Base-by-base conservation (phyloP, 1,140 invertebrate species). In the Micrasema minimum region DNA sequence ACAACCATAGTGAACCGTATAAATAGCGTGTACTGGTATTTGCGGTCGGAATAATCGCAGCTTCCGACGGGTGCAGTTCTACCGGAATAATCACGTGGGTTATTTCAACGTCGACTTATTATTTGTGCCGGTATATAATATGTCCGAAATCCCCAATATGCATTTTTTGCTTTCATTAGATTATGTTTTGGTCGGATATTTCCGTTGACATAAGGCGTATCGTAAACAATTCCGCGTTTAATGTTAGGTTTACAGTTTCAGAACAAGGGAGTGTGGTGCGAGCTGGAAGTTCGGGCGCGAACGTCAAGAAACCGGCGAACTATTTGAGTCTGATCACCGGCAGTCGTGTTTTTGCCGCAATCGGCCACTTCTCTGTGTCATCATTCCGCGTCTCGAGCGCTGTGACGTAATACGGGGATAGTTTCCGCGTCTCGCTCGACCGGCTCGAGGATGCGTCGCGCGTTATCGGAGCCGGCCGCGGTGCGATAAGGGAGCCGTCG, bases 401-500 rank as follows among this genome's bases (percentile, higher is more conserved):
- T 14, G 57, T 14, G 31, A n/a, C 68, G 45, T 57, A 16, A 38
- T n/a, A 11, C 50, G 55, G 74, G 14, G 72, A n/a, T n/a, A n/a
- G n/a, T n/a, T n/a, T n/a, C n/a, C n/a, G n/a, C n/a, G n/a, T n/a
- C n/a, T n/a, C n/a, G n/a, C n/a, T n/a, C n/a, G n/a, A n/a, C n/a
- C n/a, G 75, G 67, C 35, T 11, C 31, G 50, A 35, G 51, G 43
- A 48, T 57, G 65, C 69, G 53, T 31, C 41, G 48, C 26, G 59
- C 67, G 59, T 16, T 43, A 22, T 55, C 59, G 48, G n/a, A 59
- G 37, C 80, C 78, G 80, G 79, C 23, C 35, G 41, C 10, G 26
- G 79, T 79, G 76, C 80, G 78, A 80, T 79, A 79, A 80, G 77
- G 77, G 45, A 22, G 46, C 38, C 35, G 43, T 38, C 69, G 37